Percentiles rank a stretch among this genome's conserved stretches.
These are phyloP conservation scores for Poecilia velifera DNA, from an alignment of 2,797 vertebrate genomes.

Conservation along the genomic window DNA sequence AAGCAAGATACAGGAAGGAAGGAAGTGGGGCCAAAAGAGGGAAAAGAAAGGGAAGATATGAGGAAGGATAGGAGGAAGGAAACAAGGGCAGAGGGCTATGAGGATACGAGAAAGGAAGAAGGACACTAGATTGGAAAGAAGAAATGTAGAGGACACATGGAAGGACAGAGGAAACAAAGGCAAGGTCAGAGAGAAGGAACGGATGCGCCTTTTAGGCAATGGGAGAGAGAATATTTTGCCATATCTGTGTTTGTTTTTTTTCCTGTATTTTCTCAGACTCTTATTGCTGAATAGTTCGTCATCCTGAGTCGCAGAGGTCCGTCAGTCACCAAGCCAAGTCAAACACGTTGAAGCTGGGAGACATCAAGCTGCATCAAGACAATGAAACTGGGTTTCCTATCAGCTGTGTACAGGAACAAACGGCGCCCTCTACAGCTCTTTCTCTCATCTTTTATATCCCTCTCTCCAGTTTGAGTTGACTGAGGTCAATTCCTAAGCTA, in stretches of 20 bases:
- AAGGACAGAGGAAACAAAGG: not conserved
- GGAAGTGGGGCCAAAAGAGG: too few species aligned
- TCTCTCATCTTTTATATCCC: not conserved
- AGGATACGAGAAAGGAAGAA: not conserved
- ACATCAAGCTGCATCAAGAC: not conserved
- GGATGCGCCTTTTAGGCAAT: not conserved
- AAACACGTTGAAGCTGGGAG: not conserved
- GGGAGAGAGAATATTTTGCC: not conserved
- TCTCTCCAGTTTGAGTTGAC: not conserved
- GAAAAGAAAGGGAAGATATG: too few species aligned
- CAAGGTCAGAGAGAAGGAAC: not conserved
- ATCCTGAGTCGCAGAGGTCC: not conserved
- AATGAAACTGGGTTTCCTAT: not conserved
- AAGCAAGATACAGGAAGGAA: not conserved
- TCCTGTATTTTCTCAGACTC: not conserved
- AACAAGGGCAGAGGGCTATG: not conserved
- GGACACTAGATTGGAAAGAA: not conserved
- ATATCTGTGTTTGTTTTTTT: not conserved
- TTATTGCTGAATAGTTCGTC: not conserved
- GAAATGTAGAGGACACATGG: not conserved
- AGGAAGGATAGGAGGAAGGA: not conserved
- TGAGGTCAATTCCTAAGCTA: not conserved
- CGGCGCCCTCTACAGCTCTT: not conserved
- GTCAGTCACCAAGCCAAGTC: not conserved
- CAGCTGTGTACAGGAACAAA: not conserved